A percentile compares a stretch with the other conserved stretches of the same genome.
These are phyloP conservation scores for Pocillopora grandis DNA, from an alignment of 92 coral and sea anemone species.

Conservation along the genomic window DNA sequence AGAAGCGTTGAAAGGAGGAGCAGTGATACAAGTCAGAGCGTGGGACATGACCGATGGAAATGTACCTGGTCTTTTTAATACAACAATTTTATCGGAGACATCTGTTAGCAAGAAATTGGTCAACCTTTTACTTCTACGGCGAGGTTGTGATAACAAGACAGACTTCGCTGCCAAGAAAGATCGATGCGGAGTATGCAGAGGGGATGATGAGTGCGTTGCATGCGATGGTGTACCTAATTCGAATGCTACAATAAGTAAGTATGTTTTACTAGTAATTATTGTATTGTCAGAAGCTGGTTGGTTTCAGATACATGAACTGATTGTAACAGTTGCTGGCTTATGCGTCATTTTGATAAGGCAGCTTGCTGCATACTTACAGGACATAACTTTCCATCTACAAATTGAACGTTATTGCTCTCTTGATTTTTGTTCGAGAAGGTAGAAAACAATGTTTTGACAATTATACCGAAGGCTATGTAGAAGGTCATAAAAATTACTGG, in stretches of 20 bases:
- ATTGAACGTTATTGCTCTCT: too few relatives aligned
- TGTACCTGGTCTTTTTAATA: constrained; percentile 48
- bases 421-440: too few relatives aligned
- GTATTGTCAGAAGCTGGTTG: too few relatives aligned
- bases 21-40: constrained; percentile 42
- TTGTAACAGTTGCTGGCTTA: too few relatives aligned
- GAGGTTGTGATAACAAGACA: constrained; percentile 50
- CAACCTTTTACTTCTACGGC: constrained; percentile 39
- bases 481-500: too few relatives aligned
- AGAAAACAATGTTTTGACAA: too few relatives aligned
- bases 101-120: constrained; percentile 57
- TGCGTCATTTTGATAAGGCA: too few relatives aligned
- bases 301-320: too few relatives aligned
- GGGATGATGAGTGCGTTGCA: constrained; percentile 21
- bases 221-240: constrained; percentile 31
- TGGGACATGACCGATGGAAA: constrained; percentile 77
- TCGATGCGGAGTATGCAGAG: constrained; percentile 43
- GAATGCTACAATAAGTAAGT: constrained; percentile 15
- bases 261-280: too few relatives aligned
- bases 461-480: too few relatives aligned
- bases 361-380: too few relatives aligned
- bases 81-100: constrained; percentile 43
- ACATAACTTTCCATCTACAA: too few relatives aligned
- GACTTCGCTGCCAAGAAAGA: constrained; percentile 41
- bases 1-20: constrained; percentile 39